phyloP scores from a whole-genome alignment of 2,888 invertebrate genomes.

The Eupsilia transversa region DNA sequence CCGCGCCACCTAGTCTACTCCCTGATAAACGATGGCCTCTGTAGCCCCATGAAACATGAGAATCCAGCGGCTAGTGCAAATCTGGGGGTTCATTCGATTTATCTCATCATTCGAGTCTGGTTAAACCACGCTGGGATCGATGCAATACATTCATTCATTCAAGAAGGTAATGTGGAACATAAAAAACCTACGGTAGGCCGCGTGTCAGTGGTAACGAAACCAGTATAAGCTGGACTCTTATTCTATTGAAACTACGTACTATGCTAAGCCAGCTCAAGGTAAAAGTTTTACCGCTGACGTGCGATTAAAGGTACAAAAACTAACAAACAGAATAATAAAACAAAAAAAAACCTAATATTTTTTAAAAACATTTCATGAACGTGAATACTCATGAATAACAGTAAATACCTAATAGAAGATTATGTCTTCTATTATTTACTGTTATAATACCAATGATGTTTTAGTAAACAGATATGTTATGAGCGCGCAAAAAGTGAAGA shows the following conservation, averaged over 20 bases:
- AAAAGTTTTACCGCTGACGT: not conserved
- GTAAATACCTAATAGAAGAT: too few species aligned
- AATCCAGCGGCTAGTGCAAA: too few species aligned
- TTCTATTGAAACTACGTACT: not conserved
- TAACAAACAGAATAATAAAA: not conserved
- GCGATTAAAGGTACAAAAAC: not conserved
- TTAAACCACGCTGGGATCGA: too few species aligned
- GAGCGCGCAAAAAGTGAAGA: too few species aligned
- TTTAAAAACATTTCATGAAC: not conserved
- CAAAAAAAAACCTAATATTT: not conserved
- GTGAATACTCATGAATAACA: not conserved
- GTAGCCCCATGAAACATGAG: too few species aligned
- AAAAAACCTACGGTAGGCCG: not conserved
- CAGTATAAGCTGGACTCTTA: not conserved
- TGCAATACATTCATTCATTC: too few species aligned
- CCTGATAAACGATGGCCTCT: too few species aligned
- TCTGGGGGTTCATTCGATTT: too few species aligned
- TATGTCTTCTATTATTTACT: not conserved
- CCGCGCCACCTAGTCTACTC: too few species aligned
- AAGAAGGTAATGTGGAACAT: not conserved
- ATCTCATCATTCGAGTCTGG: too few species aligned
- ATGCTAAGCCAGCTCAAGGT: not conserved
- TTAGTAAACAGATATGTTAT: too few species aligned
- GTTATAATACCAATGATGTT: too few species aligned
- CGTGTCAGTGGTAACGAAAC: not conserved